These are phyloP conservation scores for Styela clava DNA, from an alignment of 23 tunicate genomes.

Conservation along the genomic window DNA sequence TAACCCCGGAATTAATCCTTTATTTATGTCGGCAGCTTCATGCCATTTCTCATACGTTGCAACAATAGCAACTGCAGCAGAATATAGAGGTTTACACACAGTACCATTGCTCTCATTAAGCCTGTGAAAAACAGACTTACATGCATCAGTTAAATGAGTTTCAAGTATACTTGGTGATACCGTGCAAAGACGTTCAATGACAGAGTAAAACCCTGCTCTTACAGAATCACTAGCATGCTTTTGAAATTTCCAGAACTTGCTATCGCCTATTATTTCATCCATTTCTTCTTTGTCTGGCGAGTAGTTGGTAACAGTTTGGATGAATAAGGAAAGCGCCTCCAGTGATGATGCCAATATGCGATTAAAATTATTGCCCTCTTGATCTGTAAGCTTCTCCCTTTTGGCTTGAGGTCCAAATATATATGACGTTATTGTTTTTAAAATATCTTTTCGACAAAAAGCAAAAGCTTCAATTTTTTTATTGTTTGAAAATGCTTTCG, in stretches of 20 bases:
- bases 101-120: slow-evolving; percentile 47
- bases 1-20: slow-evolving; percentile 64
- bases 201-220: slow-evolving; percentile 47
- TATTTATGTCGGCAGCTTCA: slow-evolving; percentile 57
- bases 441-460: slow-evolving; percentile 63
- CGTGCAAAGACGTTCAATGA: slow-evolving; percentile 32
- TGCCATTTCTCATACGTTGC: slow-evolving; percentile 41
- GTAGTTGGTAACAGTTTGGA: slow-evolving; percentile 14
- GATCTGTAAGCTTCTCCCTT: slow-evolving; percentile 5
- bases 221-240: slow-evolving; percentile 47
- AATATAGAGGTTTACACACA: slow-evolving; percentile 45
- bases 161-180: slow-evolving; percentile 23
- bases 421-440: slow-evolving; percentile 24
- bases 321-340: slow-evolving; percentile 44
- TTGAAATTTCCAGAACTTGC: slow-evolving; percentile 68
- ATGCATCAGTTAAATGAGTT: slow-evolving; percentile 16
- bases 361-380: slow-evolving; percentile 36
- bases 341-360: slow-evolving; percentile 48
- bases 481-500: slow-evolving; percentile 47
- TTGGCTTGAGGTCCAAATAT: slow-evolving; percentile 29
- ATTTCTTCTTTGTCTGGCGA: slow-evolving; percentile 5
- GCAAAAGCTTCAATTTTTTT: slow-evolving; percentile 52
- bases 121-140: slow-evolving; percentile 47
- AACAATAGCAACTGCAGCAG: slow-evolving; percentile 43
- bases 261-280: slow-evolving; percentile 26